Evolutionary conservation across 2,113 vertebrate species (phyloP).

Genomic region (Neopipo cinnamomea): DNA sequence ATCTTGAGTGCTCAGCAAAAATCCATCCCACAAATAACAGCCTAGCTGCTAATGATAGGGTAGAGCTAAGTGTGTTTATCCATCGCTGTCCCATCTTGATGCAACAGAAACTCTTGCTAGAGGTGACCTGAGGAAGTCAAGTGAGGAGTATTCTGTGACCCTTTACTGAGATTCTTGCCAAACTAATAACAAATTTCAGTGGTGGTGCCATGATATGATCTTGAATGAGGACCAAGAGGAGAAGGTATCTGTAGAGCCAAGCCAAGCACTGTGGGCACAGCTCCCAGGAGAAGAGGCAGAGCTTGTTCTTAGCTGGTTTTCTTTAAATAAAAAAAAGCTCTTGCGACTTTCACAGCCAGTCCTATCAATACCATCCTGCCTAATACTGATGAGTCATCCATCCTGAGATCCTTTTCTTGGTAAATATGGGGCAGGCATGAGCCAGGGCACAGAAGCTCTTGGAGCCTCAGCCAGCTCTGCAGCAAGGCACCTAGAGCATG

Average conservation of each 20-base stretch:
- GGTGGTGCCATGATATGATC: not conserved
- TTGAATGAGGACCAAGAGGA: not conserved
- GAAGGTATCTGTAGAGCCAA: not conserved
- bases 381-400: not conserved
- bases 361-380: not conserved
- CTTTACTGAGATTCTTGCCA: not conserved
- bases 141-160: not conserved
- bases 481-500: not conserved
- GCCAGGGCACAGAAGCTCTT: not conserved
- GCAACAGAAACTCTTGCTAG: not conserved
- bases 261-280: not conserved
- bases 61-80: not conserved
- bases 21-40: slow-evolving; percentile 19
- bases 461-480: not conserved
- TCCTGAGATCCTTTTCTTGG: not conserved
- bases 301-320: not conserved
- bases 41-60: not conserved
- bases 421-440: not conserved
- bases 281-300: not conserved
- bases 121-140: not conserved
- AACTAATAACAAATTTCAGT: not conserved
- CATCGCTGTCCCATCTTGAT: not conserved
- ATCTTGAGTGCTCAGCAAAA: slow-evolving; percentile 19
- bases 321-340: not conserved
- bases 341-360: not conserved